These are phyloP conservation scores for Amphilophus citrinellus DNA, from an alignment of 2,113 vertebrate species.

Conservation along the genomic window DNA sequence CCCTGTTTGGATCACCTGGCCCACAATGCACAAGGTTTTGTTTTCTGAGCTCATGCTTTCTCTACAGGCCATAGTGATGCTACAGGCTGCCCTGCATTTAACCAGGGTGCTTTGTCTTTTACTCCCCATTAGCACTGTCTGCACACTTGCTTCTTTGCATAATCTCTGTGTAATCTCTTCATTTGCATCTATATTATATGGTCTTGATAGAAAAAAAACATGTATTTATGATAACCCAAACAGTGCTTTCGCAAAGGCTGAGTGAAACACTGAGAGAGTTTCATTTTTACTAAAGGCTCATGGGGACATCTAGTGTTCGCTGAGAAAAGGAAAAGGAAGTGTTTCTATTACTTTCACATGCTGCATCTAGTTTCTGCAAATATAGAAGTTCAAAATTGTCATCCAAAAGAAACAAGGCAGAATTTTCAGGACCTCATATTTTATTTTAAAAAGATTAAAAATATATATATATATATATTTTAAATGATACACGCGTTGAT, in stretches of 20 bases:
- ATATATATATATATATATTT: too few species aligned
- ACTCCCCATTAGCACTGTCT: slow-evolving; percentile 2
- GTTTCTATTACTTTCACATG: not conserved
- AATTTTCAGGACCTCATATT: not conserved
- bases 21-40: slow-evolving; percentile 39
- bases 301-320: slow-evolving; percentile 77
- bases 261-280: not conserved
- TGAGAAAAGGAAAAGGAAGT: not conserved
- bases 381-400: not conserved
- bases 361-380: not conserved
- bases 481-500: not conserved
- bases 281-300: slow-evolving; percentile 50
- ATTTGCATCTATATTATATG: slow-evolving; percentile 32
- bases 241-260: not conserved
- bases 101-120: not conserved
- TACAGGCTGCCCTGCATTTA: not conserved
- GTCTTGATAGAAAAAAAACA: slow-evolving; percentile 6
- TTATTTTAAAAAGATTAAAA: not conserved
- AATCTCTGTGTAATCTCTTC: slow-evolving; percentile 44
- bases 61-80: not conserved
- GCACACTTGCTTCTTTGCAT: slow-evolving; percentile 1
- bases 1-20: slow-evolving; percentile 49
- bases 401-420: not conserved
- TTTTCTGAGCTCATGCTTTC: slow-evolving; percentile 31
- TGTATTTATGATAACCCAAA: slow-evolving; percentile 3